Evolutionary conservation across 2,888 invertebrate species (phyloP).

Genomic region (Zaprionus lineosus): DNA sequence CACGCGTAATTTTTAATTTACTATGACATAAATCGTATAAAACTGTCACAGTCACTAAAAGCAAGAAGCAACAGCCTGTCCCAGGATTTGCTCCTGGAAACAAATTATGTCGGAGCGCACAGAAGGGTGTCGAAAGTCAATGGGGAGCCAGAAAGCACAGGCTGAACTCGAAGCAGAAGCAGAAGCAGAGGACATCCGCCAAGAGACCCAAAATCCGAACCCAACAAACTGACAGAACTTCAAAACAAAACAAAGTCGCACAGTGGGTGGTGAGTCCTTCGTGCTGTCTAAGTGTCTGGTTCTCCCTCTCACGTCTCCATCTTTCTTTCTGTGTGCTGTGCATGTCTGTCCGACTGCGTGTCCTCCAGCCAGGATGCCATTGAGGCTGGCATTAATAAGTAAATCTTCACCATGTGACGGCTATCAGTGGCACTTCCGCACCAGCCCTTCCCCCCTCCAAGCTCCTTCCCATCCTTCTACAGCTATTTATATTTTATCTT

Average conservation of each 20-base stretch:
- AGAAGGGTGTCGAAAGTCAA: constrained; percentile 75
- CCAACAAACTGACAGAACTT: constrained; percentile 39
- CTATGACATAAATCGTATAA: constrained; percentile 78
- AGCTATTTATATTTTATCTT: constrained; percentile 76
- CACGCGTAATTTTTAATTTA: constrained; percentile 75
- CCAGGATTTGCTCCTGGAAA: constrained; percentile 35
- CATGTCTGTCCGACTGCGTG: constrained; percentile 9
- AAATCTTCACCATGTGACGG: constrained; percentile 76
- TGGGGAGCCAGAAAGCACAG: too few relatives aligned
- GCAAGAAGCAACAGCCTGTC: constrained; percentile 68
- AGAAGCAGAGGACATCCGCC: not conserved
- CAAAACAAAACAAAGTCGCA: constrained; percentile 61
- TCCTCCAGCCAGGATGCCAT: constrained; percentile 61
- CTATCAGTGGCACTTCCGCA: constrained; percentile 71
- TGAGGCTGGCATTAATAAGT: constrained; percentile 71
- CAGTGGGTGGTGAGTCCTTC: constrained; percentile 40
- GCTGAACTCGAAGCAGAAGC: too few relatives aligned
- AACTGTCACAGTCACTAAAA: constrained; percentile 78
- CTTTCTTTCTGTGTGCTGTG: constrained; percentile 10
- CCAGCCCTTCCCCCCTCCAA: constrained; percentile 6
- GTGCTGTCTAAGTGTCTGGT: not conserved
- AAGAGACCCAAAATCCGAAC: constrained; percentile 18
- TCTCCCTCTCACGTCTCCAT: constrained; percentile 1
- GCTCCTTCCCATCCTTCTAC: constrained; percentile 43
- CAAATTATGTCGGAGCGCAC: constrained; percentile 65